These are phyloP conservation scores for Eueides isabella DNA, from an alignment of 1,140 invertebrate species.

Conservation along the genomic window DNA sequence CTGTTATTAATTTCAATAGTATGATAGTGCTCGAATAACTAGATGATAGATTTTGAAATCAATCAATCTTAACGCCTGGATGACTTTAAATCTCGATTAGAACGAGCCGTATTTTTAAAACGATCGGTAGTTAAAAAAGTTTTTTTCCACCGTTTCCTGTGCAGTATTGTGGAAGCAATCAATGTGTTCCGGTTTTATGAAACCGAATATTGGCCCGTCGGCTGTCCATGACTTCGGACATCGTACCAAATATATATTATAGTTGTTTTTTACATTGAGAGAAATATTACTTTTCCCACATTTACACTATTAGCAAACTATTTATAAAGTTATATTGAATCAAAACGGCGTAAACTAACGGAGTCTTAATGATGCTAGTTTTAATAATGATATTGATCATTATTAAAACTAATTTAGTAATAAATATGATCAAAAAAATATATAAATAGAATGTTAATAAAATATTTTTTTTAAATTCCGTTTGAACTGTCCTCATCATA, in stretches of 20 bases:
- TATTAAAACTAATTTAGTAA: neutral
- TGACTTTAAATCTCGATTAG: conserved; percentile 36
- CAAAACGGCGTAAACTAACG: no score
- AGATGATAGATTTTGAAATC: conserved; percentile 23
- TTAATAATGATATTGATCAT: no score
- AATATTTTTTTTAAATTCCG: neutral
- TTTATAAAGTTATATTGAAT: no score
- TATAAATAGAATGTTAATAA: neutral
- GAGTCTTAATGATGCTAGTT: no score
- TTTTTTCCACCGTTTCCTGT: conserved; percentile 28
- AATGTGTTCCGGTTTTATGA: conserved; percentile 37
- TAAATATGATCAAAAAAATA: neutral
- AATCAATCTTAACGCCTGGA: conserved; percentile 34
- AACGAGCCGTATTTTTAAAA: conserved; percentile 23
- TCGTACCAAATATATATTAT: neutral
- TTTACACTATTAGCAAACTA: no score
- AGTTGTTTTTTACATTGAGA: no score
- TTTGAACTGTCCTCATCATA: neutral
- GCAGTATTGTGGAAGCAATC: conserved; percentile 45
- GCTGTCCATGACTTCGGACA: neutral
- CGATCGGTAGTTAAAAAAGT: conserved; percentile 23
- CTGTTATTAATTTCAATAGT: neutral
- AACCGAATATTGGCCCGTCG: conserved; percentile 14
- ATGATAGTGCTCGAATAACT: neutral
- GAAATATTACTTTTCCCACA: neutral